Percentiles rank a stretch among this genome's conserved stretches.
phyloP scores from a whole-genome alignment of 1,140 invertebrate genomes.

The Drosophila quadrilineata region DNA sequence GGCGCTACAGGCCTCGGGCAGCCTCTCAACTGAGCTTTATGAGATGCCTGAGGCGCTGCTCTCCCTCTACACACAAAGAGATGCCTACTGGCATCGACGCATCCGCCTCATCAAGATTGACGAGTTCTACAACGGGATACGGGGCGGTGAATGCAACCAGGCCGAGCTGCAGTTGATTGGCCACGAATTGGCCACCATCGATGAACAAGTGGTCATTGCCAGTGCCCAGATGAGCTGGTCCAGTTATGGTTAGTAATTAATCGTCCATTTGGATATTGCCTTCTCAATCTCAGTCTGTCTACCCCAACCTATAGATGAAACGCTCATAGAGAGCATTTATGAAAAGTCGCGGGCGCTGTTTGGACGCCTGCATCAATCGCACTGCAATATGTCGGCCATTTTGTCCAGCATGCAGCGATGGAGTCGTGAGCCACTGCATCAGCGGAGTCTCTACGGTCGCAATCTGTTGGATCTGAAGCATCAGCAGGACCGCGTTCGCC shows the following conservation, averaged over 20 bases:
- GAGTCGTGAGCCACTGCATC: constrained; percentile 84
- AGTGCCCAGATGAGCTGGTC: constrained; percentile 59
- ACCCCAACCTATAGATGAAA: constrained; percentile 35
- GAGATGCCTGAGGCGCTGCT: constrained; percentile 82
- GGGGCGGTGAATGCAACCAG: constrained; percentile 54
- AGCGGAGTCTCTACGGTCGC: constrained; percentile 83
- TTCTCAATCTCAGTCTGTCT: background rate
- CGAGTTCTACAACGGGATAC: constrained; percentile 85
- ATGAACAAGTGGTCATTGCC: constrained; percentile 50
- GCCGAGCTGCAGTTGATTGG: constrained; percentile 66
- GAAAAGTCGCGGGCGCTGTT: constrained; percentile 81
- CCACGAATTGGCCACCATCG: constrained; percentile 53
- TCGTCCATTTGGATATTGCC: constrained; percentile 44
- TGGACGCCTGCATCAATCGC: constrained; percentile 84
- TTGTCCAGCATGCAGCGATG: constrained; percentile 83
- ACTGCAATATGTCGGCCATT: constrained; percentile 82
- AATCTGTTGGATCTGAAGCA: constrained; percentile 84
- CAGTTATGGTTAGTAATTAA: constrained; percentile 47
- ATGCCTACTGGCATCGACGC: constrained; percentile 81
- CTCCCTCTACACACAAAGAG: constrained; percentile 81
- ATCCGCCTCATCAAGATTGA: constrained; percentile 82
- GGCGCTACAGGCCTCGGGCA: constrained; percentile 49
- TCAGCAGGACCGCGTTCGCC: constrained; percentile 81
- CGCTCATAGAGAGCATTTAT: constrained; percentile 60
- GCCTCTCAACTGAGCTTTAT: constrained; percentile 52